Evolutionary conservation across 2,797 vertebrate species (phyloP), one percentile per base, ranked within the genome.

Genomic region (Chiroxiphia lanceolata): DNA sequence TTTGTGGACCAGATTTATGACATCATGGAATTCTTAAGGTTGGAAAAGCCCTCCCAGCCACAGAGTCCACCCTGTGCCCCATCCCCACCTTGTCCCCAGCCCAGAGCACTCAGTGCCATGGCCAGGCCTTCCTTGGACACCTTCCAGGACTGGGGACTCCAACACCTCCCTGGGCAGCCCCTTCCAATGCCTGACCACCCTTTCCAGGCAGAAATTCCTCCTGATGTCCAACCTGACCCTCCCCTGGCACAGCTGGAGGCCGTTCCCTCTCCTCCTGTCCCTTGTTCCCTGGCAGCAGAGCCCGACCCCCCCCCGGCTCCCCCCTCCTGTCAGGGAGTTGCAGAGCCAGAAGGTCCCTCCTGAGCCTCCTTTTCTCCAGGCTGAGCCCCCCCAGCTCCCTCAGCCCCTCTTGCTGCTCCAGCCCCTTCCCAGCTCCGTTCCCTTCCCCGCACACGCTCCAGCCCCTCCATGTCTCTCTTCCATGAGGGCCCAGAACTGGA

Each of bases 51-150:
- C 11, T 75, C 25, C 61, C 2, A 1, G n/a, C 1, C 33, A 27
- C 11, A 0, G 0, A 74, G 11, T 10, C 25, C 51, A 0, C 13
- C 6, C 59, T 50, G 57, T 33, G 25, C 9, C 36, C 4, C 0
- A 33, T 44, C 1, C 44, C 36, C 57, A 27, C 44, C 50, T 4
- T 57, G 50, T 57, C 42, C 15, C 67, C 59, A 56, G 72, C 25
- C 34, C 75, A 51, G 51, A 38, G 36, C 85, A 0, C 51, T 27
- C 2, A 57, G 50, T 64, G 84, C 8, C 75, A 65, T 8, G 18
- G 33, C 54, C 72, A 77, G 38, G 1, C 6, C 2, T 68, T 8
- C 72, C 63, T 5, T 1, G 50, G n/a, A 19, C 72, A 40, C 40
- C 56, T 57, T 57, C 44, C 76, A 65, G 84, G 33, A 64, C 15